phyloP scores from a whole-genome alignment of 2,113 vertebrate species.

The Hipposideros armiger region DNA sequence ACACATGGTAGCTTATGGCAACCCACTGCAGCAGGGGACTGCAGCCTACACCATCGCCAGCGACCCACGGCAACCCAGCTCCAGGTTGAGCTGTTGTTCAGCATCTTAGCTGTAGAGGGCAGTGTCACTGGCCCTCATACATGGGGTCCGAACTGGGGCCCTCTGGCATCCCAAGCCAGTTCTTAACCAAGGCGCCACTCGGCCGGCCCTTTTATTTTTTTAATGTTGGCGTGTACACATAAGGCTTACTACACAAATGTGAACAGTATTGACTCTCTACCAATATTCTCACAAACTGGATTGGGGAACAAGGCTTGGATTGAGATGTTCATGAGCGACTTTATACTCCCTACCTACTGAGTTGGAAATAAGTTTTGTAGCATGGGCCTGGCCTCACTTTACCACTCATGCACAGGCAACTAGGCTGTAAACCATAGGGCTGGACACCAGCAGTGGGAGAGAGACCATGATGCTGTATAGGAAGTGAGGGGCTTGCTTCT shows the following conservation, averaged over 20 bases:
- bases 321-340: constrained; percentile 13
- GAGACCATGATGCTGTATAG: not conserved
- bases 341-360: not conserved
- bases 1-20: no score
- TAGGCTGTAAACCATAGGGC: not conserved
- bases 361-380: not conserved
- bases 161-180: no score
- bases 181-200: no score
- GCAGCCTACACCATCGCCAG: no score
- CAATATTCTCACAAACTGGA: not conserved
- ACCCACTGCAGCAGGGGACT: no score
- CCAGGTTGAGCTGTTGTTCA: no score
- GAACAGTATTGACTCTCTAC: not conserved
- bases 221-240: not conserved
- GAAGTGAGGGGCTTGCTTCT: not conserved
- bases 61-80: no score
- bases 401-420: not conserved
- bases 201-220: not conserved
- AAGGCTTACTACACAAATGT: not conserved
- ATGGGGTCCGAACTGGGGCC: no score
- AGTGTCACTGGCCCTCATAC: no score
- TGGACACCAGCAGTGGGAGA: not conserved
- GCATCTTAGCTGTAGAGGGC: no score
- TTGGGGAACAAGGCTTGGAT: not conserved
- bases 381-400: not conserved